Base-by-base conservation (phyloP, 2,113 vertebrate genomes). In the Neotoma lepida region DNA sequence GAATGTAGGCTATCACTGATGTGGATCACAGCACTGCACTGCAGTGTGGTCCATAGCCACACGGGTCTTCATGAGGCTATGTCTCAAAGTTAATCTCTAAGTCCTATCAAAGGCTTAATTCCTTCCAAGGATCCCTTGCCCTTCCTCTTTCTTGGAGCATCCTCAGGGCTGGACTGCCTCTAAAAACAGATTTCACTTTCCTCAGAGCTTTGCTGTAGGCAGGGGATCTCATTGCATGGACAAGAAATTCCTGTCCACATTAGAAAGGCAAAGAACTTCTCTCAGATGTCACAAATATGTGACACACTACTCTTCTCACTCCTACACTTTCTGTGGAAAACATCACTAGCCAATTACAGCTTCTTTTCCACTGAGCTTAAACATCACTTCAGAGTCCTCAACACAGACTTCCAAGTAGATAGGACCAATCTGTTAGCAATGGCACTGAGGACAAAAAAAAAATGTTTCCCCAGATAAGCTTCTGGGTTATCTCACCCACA, bases 211-310 rank as follows among this genome's bases (percentile, higher is more conserved):
- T 71, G 91, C 76, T 39, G 33, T 44, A 94, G 64, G 30, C 89
- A 73, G 41, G 70, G 49, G 64, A 68, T 89, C 68, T 89, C 74
- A 95, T 33, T 93, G 35, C 15, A 54, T n/a, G n/a, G 70, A n/a
- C 0, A 44, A 93, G 91, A 94, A 91, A 66, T 91, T 96, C 64
- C 92, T 61, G 39, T 87, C 91, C 70, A 24, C 41, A 64, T 94
- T 41, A 81, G 84, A 94, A 81, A 90, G 84, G 87, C 63, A 82
- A 49, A 84, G 74, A 94, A 80, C 39, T 73, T 89, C 74, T 85
- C 84, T 95, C 94, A 89, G 39, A 89, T 94, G 80, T 93, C 87
- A 87, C 89, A 85, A 91, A 73, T 81, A 49, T 61, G 54, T 84
- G 74, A 85, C 88, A 85, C 46, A 77, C 82, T 90, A 90, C 41